A percentile compares a stretch with the other conserved stretches of the same genome.
Conservation (phyloP, 1,140 invertebrate genomes). For the Sycophila sp. region DNA sequence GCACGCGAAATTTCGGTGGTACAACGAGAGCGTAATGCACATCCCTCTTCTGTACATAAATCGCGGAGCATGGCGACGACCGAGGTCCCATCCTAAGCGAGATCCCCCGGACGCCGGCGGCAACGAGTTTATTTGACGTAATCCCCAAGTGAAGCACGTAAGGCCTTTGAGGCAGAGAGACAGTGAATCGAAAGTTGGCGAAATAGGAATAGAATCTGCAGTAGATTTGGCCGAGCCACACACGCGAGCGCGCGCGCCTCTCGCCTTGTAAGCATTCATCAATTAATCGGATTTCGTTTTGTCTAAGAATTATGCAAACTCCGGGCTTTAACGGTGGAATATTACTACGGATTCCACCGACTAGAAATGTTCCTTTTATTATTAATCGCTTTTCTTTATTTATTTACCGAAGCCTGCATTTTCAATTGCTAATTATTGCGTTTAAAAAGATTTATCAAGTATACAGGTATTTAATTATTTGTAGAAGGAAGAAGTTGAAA, state of each 20-base stretch:
- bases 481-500: too few species aligned
- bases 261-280: constrained; percentile 23
- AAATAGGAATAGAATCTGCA: constrained; percentile 38
- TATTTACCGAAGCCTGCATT: too few species aligned
- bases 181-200: constrained; percentile 36
- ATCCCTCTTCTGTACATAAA: constrained; percentile 26
- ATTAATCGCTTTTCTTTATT: too few species aligned
- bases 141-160: constrained; percentile 49
- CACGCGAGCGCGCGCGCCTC: neutral
- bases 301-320: constrained; percentile 3
- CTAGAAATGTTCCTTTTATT: too few species aligned
- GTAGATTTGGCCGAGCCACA: constrained; percentile 26
- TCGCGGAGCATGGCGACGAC: constrained; percentile 16
- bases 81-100: constrained; percentile 9
- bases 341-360: neutral
- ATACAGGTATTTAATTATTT: too few species aligned
- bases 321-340: neutral
- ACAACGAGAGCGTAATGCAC: too few species aligned
- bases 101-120: neutral
- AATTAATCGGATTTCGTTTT: constrained; percentile 24
- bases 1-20: too few species aligned
- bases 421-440: too few species aligned
- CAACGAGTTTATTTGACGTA: constrained; percentile 52
- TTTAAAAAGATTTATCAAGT: too few species aligned
- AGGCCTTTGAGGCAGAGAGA: constrained; percentile 60